Evolutionary conservation across 2,888 invertebrate genomes (phyloP).

Genomic region (Papilio elwesi): DNA sequence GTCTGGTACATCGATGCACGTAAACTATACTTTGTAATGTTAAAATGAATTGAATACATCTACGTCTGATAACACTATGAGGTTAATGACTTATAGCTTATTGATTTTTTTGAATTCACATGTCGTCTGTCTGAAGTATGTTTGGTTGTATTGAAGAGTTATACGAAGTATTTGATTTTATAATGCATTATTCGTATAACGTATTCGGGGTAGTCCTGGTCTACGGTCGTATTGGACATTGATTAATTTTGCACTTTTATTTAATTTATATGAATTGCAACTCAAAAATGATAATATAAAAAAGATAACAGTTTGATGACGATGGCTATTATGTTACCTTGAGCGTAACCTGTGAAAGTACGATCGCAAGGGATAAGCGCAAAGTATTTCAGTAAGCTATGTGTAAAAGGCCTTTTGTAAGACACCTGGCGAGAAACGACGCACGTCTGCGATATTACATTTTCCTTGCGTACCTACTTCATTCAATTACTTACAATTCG

Average conservation of each 20-base stretch:
- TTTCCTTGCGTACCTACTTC: not conserved
- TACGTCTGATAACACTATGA: not conserved
- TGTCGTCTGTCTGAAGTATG: not conserved
- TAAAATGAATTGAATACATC: too few species aligned
- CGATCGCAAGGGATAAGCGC: slow-evolving; percentile 17
- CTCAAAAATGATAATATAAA: not conserved
- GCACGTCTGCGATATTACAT: slow-evolving; percentile 30
- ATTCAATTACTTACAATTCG: slow-evolving; percentile 14
- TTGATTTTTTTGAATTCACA: not conserved
- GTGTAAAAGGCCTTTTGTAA: slow-evolving; percentile 32
- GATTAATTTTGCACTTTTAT: not conserved
- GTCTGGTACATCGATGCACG: slow-evolving; percentile 3
- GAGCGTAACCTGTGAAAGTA: slow-evolving; percentile 11
- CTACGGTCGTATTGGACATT: not conserved
- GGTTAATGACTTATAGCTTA: not conserved
- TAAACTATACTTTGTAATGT: not conserved
- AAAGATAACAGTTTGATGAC: not conserved
- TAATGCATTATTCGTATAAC: too few species aligned
- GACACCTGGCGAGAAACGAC: slow-evolving; percentile 24
- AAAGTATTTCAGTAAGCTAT: slow-evolving; percentile 26
- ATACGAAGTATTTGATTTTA: too few species aligned
- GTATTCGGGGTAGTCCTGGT: not conserved
- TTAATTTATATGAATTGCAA: not conserved
- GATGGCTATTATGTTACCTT: slow-evolving; percentile 1
- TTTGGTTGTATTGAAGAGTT: not conserved